Conservation (phyloP, 2,888 invertebrate genomes). For the Eupithecia subumbrata region DNA sequence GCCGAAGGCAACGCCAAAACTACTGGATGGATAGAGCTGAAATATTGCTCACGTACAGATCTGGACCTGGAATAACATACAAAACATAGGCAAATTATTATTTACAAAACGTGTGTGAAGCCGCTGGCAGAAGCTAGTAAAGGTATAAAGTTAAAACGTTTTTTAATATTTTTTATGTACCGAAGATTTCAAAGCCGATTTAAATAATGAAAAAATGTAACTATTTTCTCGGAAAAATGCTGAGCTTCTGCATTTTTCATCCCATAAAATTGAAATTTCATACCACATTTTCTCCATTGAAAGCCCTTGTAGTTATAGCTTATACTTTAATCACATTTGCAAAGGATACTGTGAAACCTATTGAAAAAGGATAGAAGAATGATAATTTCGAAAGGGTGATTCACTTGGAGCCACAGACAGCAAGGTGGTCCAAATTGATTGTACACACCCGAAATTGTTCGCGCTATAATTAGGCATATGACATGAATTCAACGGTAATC, state of each 20-base stretch:
- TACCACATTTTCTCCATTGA: neutral
- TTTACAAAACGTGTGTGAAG: too few relatives aligned
- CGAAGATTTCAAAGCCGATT: neutral
- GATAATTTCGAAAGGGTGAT: neutral
- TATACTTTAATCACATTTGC: neutral
- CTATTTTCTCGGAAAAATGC: neutral
- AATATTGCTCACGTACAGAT: neutral
- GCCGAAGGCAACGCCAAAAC: neutral
- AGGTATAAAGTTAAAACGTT: neutral
- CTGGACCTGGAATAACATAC: neutral
- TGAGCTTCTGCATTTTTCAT: neutral
- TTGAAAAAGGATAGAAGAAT: neutral
- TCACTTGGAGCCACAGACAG: neutral
- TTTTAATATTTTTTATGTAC: neutral
- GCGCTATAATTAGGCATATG: constrained; percentile 81
- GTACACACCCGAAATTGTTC: constrained; percentile 71
- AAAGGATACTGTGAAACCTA: neutral
- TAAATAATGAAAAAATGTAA: neutral
- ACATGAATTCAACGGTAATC: constrained; percentile 78
- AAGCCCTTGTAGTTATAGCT: neutral
- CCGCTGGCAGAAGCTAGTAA: neutral
- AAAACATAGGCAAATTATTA: too few relatives aligned
- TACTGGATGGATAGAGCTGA: neutral
- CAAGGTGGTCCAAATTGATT: constrained; percentile 64
- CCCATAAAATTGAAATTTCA: neutral